These are phyloP conservation scores for Xestia sexstrigata DNA, from an alignment of 2,888 invertebrate species.

Conservation along the genomic window DNA sequence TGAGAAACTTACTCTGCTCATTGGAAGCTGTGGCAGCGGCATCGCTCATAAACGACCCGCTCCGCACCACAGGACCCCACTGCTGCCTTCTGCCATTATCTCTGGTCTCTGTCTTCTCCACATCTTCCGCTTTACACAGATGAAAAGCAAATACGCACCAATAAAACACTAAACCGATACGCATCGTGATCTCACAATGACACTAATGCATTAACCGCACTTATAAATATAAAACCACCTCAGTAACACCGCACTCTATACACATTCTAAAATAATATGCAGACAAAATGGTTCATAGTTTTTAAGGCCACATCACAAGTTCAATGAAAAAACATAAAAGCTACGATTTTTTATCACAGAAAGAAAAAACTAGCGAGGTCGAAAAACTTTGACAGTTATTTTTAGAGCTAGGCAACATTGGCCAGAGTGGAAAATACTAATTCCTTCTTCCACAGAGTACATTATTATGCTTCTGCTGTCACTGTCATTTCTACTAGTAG, in stretches of 20 bases:
- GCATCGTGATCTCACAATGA: slow-evolving; percentile 88
- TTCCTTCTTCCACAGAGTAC: too few species aligned
- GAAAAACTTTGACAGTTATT: slow-evolving; percentile 75
- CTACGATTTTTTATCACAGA: slow-evolving; percentile 83
- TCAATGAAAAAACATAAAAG: slow-evolving; percentile 81
- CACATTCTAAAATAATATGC: slow-evolving; percentile 85
- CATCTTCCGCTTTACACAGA: slow-evolving; percentile 87
- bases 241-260: slow-evolving; percentile 81
- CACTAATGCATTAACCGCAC: slow-evolving; percentile 84
- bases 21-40: slow-evolving; percentile 81
- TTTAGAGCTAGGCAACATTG: slow-evolving; percentile 64
- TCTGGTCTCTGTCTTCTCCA: slow-evolving; percentile 85
- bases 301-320: slow-evolving; percentile 85
- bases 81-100: slow-evolving; percentile 85
- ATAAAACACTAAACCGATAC: slow-evolving; percentile 89
- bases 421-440: slow-evolving; percentile 6
- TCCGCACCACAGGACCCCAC: slow-evolving; percentile 84
- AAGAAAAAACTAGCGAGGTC: slow-evolving; percentile 78
- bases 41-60: slow-evolving; percentile 83
- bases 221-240: slow-evolving; percentile 80
- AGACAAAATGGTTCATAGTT: slow-evolving; percentile 74
- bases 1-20: slow-evolving; percentile 85
- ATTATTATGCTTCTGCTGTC: too few species aligned
- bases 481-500: slow-evolving; percentile 59
- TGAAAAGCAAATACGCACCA: slow-evolving; percentile 89